Evolutionary conservation across 2,797 vertebrate genomes (phyloP).

Genomic region (Bufotes viridis): DNA sequence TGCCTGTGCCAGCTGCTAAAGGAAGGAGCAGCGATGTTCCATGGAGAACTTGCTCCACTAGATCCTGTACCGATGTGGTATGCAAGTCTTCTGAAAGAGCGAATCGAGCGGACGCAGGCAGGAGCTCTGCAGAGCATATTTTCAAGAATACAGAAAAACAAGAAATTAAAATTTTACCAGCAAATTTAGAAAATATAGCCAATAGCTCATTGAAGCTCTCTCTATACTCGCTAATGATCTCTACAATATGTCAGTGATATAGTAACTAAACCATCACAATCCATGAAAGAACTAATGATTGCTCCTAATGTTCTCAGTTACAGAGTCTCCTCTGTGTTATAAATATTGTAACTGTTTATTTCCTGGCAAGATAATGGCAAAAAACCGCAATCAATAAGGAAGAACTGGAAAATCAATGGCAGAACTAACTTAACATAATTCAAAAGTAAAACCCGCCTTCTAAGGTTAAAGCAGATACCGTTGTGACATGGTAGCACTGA

Average conservation of each 20-base stretch:
- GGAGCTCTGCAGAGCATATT: neutral
- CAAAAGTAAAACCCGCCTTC: conserved; percentile 72
- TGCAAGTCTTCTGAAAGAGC: too few species aligned
- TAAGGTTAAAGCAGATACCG: conserved; percentile 73
- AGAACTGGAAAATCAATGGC: conserved; percentile 72
- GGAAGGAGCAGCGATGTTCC: too few species aligned
- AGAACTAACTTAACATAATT: conserved; percentile 77
- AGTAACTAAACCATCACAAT: conserved; percentile 66
- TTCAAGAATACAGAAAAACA: neutral
- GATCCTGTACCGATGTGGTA: too few species aligned
- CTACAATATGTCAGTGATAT: neutral
- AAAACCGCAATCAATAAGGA: conserved; percentile 72
- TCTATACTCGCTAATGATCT: neutral
- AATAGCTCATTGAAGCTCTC: neutral
- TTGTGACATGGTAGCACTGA: conserved; percentile 72
- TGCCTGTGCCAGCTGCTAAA: too few species aligned
- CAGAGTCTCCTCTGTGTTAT: conserved; percentile 61
- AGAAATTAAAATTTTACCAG: neutral
- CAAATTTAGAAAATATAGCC: neutral
- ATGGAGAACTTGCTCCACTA: too few species aligned
- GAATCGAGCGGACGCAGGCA: too few species aligned
- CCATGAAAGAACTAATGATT: conserved; percentile 64
- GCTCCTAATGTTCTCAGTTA: conserved; percentile 66
- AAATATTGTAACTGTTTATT: conserved; percentile 61
- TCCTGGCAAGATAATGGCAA: conserved; percentile 66